Base-by-base conservation (phyloP, 2,888 invertebrate genomes). In the Amblyjoppa fuscipennis region DNA sequence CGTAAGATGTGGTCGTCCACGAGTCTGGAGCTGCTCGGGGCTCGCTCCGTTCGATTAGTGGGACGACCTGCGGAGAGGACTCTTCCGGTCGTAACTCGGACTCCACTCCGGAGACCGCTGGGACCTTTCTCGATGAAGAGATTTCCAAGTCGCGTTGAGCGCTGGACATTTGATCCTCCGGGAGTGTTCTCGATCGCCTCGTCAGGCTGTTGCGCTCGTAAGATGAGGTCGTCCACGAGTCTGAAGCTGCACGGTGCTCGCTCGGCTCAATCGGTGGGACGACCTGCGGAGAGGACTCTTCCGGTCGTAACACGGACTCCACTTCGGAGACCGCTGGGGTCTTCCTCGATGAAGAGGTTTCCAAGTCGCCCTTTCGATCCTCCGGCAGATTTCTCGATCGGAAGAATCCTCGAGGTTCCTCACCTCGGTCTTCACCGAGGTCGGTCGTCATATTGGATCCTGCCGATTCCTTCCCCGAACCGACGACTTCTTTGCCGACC, bases 1-100 rank as follows among this genome's bases (percentile, higher is more conserved):
- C 34, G 70, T 61, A 61, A 64, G 28, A 69, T 1, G 53, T 9
- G 45, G 69, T 25, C 20, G 70, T 71, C 51, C n/a, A 81, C 75
- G 53, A 34, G 25, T 73, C 51, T 6, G 51, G 25, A 45, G 70
- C 59, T 69, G 64, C 59, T 25, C 28, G 70, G 49, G 45, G 34
- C 38, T 78, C 25, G 11, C 28, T 11, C 53, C 16, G 53, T 49
- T 61, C 73, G 56, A 70, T 49, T 4, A 51, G 4, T 0, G 11
- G 41, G 53, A 61, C 45, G 25, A 45, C 34, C 20, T 45, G 75
- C 34, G 77, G 66, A 16, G 75, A 59, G 38, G 73, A 45, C 13
- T 9, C n/a, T 38, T 16, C 6, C 13, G 16, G 6, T 16, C 1
- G 16, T 16, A 16, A 7, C 34, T 7, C 34, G 34, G 6, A 34